These are phyloP conservation scores for Cerceris rybyensis DNA, from an alignment of 2,888 invertebrate genomes.

Conservation along the genomic window DNA sequence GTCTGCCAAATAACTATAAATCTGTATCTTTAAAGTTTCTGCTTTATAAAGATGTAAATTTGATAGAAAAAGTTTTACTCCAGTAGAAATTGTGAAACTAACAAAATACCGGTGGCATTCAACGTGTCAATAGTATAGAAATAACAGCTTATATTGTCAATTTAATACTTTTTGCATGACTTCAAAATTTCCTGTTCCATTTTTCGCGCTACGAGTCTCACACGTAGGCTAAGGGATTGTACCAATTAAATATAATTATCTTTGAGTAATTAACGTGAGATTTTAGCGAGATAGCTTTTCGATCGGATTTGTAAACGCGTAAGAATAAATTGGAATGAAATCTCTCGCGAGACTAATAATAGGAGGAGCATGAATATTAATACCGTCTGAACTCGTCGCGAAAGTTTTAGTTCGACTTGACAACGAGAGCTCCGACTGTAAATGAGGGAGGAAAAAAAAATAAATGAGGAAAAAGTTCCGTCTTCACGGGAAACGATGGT, in stretches of 20 bases:
- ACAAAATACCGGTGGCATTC: too few species aligned
- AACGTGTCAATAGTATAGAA: too few species aligned
- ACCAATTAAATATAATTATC: background rate
- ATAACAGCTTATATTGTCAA: too few species aligned
- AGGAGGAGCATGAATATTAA: slow-evolving; percentile 53
- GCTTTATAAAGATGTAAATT: too few species aligned
- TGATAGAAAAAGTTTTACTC: too few species aligned
- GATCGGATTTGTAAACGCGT: slow-evolving; percentile 50
- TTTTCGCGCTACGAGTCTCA: too few species aligned
- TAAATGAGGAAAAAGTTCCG: slow-evolving; percentile 11
- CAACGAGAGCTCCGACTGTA: slow-evolving; percentile 39
- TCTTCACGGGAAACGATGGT: slow-evolving; percentile 5
- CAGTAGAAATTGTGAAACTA: too few species aligned
- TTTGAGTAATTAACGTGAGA: slow-evolving; percentile 16
- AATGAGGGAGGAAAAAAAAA: slow-evolving; percentile 25
- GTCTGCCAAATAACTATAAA: too few species aligned
- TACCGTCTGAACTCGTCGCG: slow-evolving; percentile 27
- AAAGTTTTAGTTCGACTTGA: slow-evolving; percentile 48
- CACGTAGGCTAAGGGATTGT: too few species aligned
- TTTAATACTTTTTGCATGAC: too few species aligned
- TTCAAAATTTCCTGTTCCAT: too few species aligned
- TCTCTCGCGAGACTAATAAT: slow-evolving; percentile 54
- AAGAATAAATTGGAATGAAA: slow-evolving; percentile 54
- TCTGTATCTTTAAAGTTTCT: too few species aligned
- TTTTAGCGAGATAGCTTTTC: slow-evolving; percentile 29